Evolutionary conservation across 2,888 invertebrate genomes (phyloP).

Genomic region (Platerodrilus igneus): DNA sequence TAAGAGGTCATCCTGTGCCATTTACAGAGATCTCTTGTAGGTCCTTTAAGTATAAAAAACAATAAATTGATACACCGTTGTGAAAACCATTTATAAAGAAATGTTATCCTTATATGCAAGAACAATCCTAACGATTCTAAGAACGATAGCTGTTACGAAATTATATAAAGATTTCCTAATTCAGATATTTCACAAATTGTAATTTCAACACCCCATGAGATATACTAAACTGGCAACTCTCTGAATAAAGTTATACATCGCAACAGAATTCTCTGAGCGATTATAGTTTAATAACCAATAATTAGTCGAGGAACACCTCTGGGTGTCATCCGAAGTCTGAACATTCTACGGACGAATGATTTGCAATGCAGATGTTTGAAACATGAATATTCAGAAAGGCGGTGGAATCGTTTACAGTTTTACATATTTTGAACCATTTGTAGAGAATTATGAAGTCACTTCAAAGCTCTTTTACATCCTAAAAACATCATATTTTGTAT

Average conservation of each 20-base stretch:
- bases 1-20: no score
- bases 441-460: conserved; percentile 29
- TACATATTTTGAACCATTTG: conserved; percentile 39
- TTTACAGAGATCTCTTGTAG: no score
- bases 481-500: conserved; percentile 18
- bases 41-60: no score
- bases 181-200: no score
- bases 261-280: conserved; percentile 22
- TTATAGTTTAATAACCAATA: conserved; percentile 42
- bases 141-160: no score
- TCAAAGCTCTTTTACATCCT: conserved; percentile 22
- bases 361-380: conserved; percentile 38
- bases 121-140: no score
- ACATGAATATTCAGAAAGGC: conserved; percentile 39
- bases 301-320: conserved; percentile 31
- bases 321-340: conserved; percentile 32
- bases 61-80: no score
- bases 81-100: no score
- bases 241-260: conserved; percentile 9
- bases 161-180: no score
- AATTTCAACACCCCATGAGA: no score
- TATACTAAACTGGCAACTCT: no score
- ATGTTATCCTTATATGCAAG: no score
- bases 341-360: conserved; percentile 32
- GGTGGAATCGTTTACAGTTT: conserved; percentile 38